Base-by-base conservation (phyloP, 53 echinoderm and acorn worm species). In the Temnopleurus reevesii region DNA sequence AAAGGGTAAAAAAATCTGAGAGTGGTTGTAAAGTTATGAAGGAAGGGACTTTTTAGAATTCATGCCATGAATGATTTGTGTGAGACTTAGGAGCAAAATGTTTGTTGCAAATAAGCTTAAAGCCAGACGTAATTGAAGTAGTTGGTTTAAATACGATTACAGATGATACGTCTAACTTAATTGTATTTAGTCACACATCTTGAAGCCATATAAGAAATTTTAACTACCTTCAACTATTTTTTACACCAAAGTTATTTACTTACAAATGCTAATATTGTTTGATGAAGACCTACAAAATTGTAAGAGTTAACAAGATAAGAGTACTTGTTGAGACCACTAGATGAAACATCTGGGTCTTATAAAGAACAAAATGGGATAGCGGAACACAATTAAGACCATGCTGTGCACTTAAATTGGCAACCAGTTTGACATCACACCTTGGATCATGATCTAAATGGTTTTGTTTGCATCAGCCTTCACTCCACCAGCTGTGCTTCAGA, bases 351-450 rank as follows among this genome's bases (percentile, higher is more conserved):
- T 38, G 71, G 71, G 71, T 6, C 12, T 19, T 71, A 6, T 71
- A 6, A n/a, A 19, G 41, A 8, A 38, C 71, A 36, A 71, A 71
- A 51, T 79, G 28, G 79, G 79, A 26, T 79, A 49, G 30, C n/a
- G 41, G 79, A 8, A 79, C 49, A 49, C 49, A 28, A 79, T 79
- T 79, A 79, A 15, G 46, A 79, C 79, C 79, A 79, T 49, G 79
- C 79, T 79, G 79, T 49, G 79, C 27, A 17, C 12, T 79, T 28
- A 79, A 51, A 79, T 83, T 83, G 82, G 83, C 83, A 33, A 55
- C 83, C 83, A 83, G 83, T 51, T 8, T 83, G 83, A 83, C 83
- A 54, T 83, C 83, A 53, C 57, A 55, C 83, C 83, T 83, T 79
- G 15, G 49, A 24, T 17, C 79, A 46, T 18, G 49, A 17, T 45